phyloP scores from a whole-genome alignment of 2,797 vertebrate species.

The Urocyon cinereoargenteus region DNA sequence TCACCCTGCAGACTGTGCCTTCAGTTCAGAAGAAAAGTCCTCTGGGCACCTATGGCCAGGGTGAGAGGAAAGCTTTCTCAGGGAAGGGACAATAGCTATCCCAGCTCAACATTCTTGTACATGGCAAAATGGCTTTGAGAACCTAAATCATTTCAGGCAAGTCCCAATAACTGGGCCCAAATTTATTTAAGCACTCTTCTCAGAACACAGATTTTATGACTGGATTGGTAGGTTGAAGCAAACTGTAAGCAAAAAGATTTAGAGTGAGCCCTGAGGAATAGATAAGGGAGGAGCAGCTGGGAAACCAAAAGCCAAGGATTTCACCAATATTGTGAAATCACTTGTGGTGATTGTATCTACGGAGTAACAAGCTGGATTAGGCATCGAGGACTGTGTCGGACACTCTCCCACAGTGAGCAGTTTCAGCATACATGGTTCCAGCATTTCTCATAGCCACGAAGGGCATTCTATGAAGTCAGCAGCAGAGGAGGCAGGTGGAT shows the following conservation, averaged over 20 bases:
- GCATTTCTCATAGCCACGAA: neutral
- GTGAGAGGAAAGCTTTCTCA: neutral
- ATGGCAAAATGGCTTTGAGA: neutral
- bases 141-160: neutral
- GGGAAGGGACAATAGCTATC: neutral
- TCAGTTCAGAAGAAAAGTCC: neutral
- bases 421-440: neutral
- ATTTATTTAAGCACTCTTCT: neutral
- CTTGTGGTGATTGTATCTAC: accelerated
- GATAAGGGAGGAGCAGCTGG: too few species aligned
- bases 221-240: neutral
- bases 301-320: neutral
- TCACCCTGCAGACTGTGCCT: neutral
- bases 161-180: neutral
- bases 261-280: neutral
- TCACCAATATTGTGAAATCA: neutral
- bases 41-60: neutral
- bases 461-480: neutral
- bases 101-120: neutral
- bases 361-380: accelerated
- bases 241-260: neutral
- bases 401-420: accelerated
- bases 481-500: neutral
- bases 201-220: neutral
- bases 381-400: neutral